Evolutionary conservation across 2,888 invertebrate genomes (phyloP).

Genomic region (Embidobia sp.): DNA sequence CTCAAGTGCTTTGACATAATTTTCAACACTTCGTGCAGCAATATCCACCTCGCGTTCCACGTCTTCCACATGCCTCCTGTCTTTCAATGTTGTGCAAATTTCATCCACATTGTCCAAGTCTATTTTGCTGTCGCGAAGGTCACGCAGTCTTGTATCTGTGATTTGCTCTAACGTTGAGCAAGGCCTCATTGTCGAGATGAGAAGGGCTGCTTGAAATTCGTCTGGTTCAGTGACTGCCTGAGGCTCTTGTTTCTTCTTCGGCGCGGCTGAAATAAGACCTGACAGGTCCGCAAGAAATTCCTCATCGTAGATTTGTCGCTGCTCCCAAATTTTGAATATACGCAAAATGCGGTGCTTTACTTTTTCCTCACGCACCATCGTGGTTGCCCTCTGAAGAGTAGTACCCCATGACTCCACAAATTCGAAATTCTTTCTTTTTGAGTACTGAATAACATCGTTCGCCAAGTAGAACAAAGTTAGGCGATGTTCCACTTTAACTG

Average conservation of each 20-base stretch:
- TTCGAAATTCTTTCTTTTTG: conserved; percentile 94
- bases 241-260: conserved; percentile 86
- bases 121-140: conserved; percentile 86
- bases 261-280: conserved; percentile 90
- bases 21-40: conserved; percentile 89
- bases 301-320: conserved; percentile 94
- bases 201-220: conserved; percentile 87
- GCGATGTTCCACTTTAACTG: conserved; percentile 91
- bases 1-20: conserved; percentile 90
- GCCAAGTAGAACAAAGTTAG: conserved; percentile 96
- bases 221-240: conserved; percentile 82
- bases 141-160: conserved; percentile 78
- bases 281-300: conserved; percentile 94
- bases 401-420: conserved; percentile 97
- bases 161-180: conserved; percentile 78
- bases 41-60: conserved; percentile 93
- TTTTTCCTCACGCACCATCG: conserved; percentile 93
- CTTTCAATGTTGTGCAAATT: conserved; percentile 91
- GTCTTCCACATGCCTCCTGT: conserved; percentile 92
- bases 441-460: conserved; percentile 98
- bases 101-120: conserved; percentile 90
- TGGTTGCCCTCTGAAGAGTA: conserved; percentile 94
- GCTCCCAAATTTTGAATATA: conserved; percentile 98
- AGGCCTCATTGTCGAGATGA: conserved; percentile 79
- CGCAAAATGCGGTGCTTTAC: conserved; percentile 93